Evolutionary conservation across 2,888 invertebrate genomes (phyloP), one percentile per base, ranked within the genome.

Genomic region (Pollenia labialis): DNA sequence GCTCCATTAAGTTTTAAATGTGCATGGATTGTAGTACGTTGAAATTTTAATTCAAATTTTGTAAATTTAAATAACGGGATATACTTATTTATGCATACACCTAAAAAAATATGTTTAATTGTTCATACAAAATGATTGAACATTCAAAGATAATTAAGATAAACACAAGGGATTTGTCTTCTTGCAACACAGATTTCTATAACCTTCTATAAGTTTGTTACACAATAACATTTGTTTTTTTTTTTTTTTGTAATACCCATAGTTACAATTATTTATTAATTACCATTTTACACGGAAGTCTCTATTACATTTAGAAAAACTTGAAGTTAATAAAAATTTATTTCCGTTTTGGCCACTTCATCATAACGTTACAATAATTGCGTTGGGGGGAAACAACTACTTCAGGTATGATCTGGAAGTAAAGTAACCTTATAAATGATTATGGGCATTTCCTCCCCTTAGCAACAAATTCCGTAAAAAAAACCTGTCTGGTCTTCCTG

Each of bases 271-370:
- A 14, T 56, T n/a, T 54, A 52, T 54, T 52, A 68, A 68, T 74
- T 66, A n/a, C 48, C 8, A 6, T 23, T 44, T n/a, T 1, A 2
- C 14, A 69, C 69, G 76, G 75, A 82, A 82, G 69, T 69, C 42
- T 44, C 14, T 75, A 11, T 32, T 44, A 10, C 56, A 42, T 54
- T 56, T n/a, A 68, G 44, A 23, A 54, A 18, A 71, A 72, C 72
- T 68, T 66, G 56, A 56, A 48, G 16, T 46, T 64, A 64, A 75
- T 71, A 69, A 52, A 56, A 69, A 81, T 50, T 2, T 46, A 87
- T 74, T 84, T 83, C 87, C 84, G 84, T 62, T 77, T 66, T 74
- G 23, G 50, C 40, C 58, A 52, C 48, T 71, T 58, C 10, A 44
- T 40, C 54, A 62, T 0, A 32, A 32, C 32, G 32, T 75, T 66